Base-by-base conservation (phyloP, 2,888 invertebrate genomes). In the Leptopilina syphax region DNA sequence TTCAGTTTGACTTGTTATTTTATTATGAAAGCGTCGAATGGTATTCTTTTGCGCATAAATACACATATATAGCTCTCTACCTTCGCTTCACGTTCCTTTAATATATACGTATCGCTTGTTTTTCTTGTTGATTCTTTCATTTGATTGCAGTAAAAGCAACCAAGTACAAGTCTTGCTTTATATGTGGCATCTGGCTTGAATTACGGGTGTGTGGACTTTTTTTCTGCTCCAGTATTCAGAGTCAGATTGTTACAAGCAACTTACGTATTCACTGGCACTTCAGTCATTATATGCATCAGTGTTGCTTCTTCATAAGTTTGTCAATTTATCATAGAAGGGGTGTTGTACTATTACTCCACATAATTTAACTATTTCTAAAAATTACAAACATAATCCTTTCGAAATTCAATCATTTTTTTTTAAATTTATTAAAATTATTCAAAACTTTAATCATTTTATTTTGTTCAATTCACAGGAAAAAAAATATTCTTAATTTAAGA, bases 161-260 rank as follows among this genome's bases (percentile, higher is more conserved):
- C 18, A 18, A 67, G 67, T 67, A 67, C 44, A 67, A 67, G 67
- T 67, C 47, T 41, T 67, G 67, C 67, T 67, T 67, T 67, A 67
- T 34, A 34, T 67, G 67, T 44, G 44, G 67, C 67, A 67, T 67
- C 67, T 67, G 67, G 67, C n/a, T 66, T 67, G 67, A 44, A 67
- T 67, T 67, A 44, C 67, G 44, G 44, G 67, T 67, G 63, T 18
- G 24, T 63, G 44, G 9, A 47, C 44, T 44, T 67, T 67, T 18
- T 44, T 67, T 67, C 8, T 47, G 67, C 67, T 47, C 67, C 44
- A 44, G 44, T 41, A 18, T 44, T 44, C 67, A 47, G 67, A 67
- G 44, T 9, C 13, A 67, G n/a, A 13, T 44, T 18, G 67, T n/a
- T 41, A 18, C 44, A 67, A 44, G n/a, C 7, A 47, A 44, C 44